Base-by-base conservation (phyloP, 2,113 vertebrate genomes). In the Myxocyprinus asiaticus region DNA sequence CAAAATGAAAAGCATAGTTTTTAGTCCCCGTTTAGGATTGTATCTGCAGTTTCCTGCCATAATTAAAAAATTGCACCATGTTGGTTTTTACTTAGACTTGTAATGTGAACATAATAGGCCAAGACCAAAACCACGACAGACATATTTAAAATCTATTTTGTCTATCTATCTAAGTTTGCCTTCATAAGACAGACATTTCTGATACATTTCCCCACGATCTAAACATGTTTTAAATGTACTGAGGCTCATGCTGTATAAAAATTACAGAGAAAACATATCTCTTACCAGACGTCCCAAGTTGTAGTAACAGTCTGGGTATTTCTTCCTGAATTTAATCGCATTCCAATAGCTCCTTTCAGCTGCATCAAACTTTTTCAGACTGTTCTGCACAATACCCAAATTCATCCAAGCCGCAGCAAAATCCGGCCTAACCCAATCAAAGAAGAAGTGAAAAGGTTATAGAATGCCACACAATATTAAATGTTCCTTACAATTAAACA, bases 341-440 rank as follows among this genome's bases (percentile, higher is more conserved):
- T 95, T 99, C 93, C 94, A 93, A 84, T 99, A 99, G 88, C 98
- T 99, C 74, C 91, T 90, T 83, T 99, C 98, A 1, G 98, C 98
- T 5, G 94, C 93, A 80, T 94, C 92, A 81, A 96, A 99, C 77
- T 92, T 94, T 84, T 92, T 93, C 84, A 98, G 90, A 85, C 98
- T 99, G 88, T 99, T 99, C 87, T 99, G 97, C 65, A 99, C 96
- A 67, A 99, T 99, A 73, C 98, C 98, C 65, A 99, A 90, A 88
- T 99, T 99, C 98, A 99, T 99, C 98, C 98, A 99, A 0, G 98
- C 98, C 12, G 98, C 98, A 77, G 98, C 97, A 76, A 99, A 99
- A 89, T 99, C 98, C 61, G 94, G 94, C 84, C 98, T 99, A 55
- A 33, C 22, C 22, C 10, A 43, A 22, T 56, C 12, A 61, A 61